phyloP scores from a whole-genome alignment of 2,113 vertebrate species.

The Phalacrocorax aristotelis region DNA sequence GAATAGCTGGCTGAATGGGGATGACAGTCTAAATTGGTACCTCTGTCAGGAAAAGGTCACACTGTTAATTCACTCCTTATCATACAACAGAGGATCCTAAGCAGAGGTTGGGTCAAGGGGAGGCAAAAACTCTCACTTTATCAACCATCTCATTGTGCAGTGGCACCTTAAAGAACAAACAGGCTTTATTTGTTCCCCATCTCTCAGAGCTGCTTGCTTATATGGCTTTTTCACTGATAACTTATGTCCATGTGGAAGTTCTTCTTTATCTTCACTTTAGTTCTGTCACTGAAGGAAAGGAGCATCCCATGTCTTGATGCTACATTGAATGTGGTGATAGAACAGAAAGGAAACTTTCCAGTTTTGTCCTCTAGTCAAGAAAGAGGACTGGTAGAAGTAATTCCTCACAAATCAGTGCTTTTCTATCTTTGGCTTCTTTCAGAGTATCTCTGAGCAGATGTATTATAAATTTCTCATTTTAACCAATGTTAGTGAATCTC shows the following conservation, averaged over 20 bases:
- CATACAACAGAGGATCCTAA: not conserved
- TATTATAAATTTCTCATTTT: conserved; percentile 28
- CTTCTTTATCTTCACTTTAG: not conserved
- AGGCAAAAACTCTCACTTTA: conserved; percentile 8
- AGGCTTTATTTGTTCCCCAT: not conserved
- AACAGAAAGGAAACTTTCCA: not conserved
- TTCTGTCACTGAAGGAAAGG: not conserved
- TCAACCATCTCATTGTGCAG: not conserved
- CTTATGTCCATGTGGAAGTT: not conserved
- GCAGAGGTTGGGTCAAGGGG: not conserved
- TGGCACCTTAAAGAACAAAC: not conserved
- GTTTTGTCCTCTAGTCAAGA: not conserved
- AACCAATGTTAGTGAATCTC: not conserved
- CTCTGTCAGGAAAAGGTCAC: not conserved
- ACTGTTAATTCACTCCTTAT: not conserved
- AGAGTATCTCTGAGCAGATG: not conserved
- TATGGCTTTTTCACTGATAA: not conserved
- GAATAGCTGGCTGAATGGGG: not conserved
- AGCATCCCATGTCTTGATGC: not conserved
- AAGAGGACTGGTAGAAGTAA: not conserved
- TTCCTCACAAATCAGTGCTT: not conserved
- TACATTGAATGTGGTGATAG: not conserved
- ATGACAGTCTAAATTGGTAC: not conserved
- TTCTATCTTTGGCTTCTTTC: not conserved
- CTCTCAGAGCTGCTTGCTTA: not conserved